Evolutionary conservation across 2,797 vertebrate species (phyloP), one percentile per base, ranked within the genome.

Genomic region (Anisognathus igniventris): DNA sequence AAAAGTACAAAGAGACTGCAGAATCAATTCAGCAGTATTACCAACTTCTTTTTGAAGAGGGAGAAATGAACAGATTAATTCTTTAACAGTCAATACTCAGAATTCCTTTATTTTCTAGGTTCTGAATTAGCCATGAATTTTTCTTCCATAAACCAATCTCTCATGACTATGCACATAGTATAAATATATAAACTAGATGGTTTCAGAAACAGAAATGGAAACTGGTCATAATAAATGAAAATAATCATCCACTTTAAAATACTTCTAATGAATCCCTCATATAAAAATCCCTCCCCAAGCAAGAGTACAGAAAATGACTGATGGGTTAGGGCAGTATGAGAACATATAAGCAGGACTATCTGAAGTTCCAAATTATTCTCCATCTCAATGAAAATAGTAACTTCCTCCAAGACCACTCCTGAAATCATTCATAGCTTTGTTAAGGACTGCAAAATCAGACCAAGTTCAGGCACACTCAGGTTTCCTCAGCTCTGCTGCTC

Each of bases 101-200:
- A 94, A 91, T 75, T 89, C 61, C 54, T 96, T 96, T 96, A 95
- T 96, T 95, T 91, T 88, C 82, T 95, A 88, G 40, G 62, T 93
- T 94, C 66, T 72, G 72, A 89, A 90, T 93, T 67, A 87, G 65
- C 57, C 67, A 80, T 35, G 54, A 90, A 61, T 79, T 96, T 84
- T 82, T 76, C 61, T 82, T 94, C 80, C 75, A 83, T 66, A 86
- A 93, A 61, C 62, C 68, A 92, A 58, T 58, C 39, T 93, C 61
- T 92, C 61, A 48, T 58, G 25, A 83, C 88, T 90, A 45, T 72
- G 84, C 61, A 93, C 57, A 71, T 21, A 74, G 40, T 94, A 92
- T 93, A 94, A 96, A 94, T 93, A 96, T 95, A 93, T 82, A 92
- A 85, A 88, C 75, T 86, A 66, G 66, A 90, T 51, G 24, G 85